Evolutionary conservation across 2,113 vertebrate species (phyloP), one percentile per base, ranked within the genome.

Genomic region (Chloropsis cyanopogon): DNA sequence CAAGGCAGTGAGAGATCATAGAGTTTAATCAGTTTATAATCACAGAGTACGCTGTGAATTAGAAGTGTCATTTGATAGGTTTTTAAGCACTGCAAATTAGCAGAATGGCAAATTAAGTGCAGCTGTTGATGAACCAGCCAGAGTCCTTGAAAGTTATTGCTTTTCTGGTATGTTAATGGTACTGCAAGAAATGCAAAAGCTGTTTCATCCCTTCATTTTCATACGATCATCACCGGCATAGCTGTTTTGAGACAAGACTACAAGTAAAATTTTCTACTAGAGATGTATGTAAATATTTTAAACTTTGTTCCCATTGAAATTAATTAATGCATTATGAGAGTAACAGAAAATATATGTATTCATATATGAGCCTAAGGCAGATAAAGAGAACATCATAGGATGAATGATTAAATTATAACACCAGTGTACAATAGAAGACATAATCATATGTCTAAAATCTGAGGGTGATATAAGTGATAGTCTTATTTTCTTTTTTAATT

Each of bases 11-110:
- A 88, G 71, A 85, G n/a, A 82, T 80, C 54, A 79, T 18, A n/a
- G 20, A 70, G 56, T 86, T 80, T 93, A 95, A 92, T 88, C 79
- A 86, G 54, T 83, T 96, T 93, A 90, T 93, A 94, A 95, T 92
- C 71, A 85, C 41, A 70, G 71, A 72, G 44, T 66, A 54, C 31
- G 9, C 41, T 95, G 86, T 81, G 12, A 0, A 82, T 95, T 90
- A 82, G 42, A 92, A 93, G 82, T 77, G 68, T 66, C 39, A 81
- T 92, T 73, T 92, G 86, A 70, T 85, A 83, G 71, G 68, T 81
- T 93, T 92, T 92, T 86, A 96, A 95, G 89, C 16, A 83, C 64
- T 83, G 60, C 47, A 83, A 94, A 95, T 94, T 90, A 86, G 18
- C 72, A 86, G 79, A 72, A 94, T 52, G 42, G 63, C 81, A 72